Base-by-base conservation (phyloP, 2,113 vertebrate genomes). In the Gallinago paraguaiae region DNA sequence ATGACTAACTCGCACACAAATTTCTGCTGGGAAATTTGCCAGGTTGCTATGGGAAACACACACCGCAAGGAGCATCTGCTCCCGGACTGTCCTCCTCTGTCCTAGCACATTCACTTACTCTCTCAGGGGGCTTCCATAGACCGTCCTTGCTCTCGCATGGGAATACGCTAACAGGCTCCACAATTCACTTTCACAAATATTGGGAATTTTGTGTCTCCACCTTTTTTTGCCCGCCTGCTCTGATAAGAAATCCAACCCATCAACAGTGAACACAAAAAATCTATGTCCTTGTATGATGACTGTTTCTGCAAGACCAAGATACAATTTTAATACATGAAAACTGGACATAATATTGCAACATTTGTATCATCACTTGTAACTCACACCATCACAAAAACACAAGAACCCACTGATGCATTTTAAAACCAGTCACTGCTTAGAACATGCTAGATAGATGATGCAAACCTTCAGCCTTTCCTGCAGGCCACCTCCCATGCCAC, bases 31-130 rank as follows among this genome's bases (percentile, higher is more conserved):
- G 93, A 95, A 94, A 79, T 91, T 39, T 89, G 95, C 94, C 95
- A 95, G 92, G 95, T 93, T 96, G 94, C 89, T 39, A 93, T 43
- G 93, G 91, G 91, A 93, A 93, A 94, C 84, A 22, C 57, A 71
- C 45, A 53, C 86, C 64, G 88, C 72, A 78, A 75, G 65, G 35
- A 91, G 77, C 91, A 93, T 95, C 94, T 95, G 91, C 83, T 93
- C 83, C 17, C 60, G 60, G 69, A 33, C 46, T 88, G 72, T 57
- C 64, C 83, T 88, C 41, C 85, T 88, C 43, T 75, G 37, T 78
- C 86, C 86, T 59, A 46, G 35, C 4, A 18, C 37, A 23, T 63
- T 60, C 72, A 50, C 68, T 69, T 69, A 43, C 10, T 5, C 37
- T 31, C 51, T 41, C 7, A 3, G 33, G 64, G 67, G 69, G 68